Evolutionary conservation across 2,113 vertebrate species (phyloP).

Genomic region (Thryonomys swinderianus): DNA sequence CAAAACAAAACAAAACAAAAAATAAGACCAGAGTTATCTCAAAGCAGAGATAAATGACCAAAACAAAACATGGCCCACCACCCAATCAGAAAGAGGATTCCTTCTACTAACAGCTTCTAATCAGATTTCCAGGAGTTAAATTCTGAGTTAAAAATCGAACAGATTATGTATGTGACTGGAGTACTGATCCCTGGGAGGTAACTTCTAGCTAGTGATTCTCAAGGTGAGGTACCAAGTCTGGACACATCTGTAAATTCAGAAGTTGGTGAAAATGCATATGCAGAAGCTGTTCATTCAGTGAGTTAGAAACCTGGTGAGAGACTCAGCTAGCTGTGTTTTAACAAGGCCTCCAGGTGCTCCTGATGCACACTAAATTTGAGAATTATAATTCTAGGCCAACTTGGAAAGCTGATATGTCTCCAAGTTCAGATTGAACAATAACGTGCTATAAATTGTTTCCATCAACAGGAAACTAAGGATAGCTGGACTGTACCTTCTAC

Average conservation of each 20-base stretch:
- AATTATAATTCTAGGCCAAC: background rate
- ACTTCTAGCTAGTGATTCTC: background rate
- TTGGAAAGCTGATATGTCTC: conserved; percentile 19
- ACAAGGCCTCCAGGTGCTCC: conserved; percentile 38
- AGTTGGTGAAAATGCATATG: conserved; percentile 2
- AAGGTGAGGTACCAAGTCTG: background rate
- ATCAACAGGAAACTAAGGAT: conserved; percentile 62
- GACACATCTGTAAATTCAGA: background rate
- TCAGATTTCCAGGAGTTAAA: background rate
- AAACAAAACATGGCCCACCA: background rate
- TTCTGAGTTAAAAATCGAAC: background rate
- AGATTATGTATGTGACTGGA: background rate
- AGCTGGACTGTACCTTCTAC: conserved; percentile 36
- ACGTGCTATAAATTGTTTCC: conserved; percentile 27
- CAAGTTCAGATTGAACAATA: background rate
- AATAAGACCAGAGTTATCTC: background rate
- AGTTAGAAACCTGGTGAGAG: background rate
- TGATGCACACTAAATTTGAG: background rate
- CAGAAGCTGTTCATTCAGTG: background rate
- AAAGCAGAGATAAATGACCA: background rate
- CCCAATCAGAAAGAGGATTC: background rate
- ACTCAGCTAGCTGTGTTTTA: background rate
- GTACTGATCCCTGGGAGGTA: background rate
- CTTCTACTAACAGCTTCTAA: background rate
- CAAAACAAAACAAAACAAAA: background rate